Conservation (phyloP, 2,113 vertebrate species). For the Micronycteris hirsuta region DNA sequence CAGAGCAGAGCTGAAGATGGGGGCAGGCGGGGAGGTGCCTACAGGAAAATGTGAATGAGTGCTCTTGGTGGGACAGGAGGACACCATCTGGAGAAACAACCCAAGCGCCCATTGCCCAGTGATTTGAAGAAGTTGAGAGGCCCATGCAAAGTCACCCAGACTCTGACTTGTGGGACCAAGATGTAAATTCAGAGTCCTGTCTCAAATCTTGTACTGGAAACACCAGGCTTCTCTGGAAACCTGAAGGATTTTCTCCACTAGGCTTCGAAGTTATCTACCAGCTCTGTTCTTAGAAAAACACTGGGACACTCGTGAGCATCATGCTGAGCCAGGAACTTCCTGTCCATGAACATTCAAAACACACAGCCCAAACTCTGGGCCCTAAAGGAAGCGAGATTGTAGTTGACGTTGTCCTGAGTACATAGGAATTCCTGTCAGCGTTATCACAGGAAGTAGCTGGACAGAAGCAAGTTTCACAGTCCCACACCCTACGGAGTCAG, state of each 20-base stretch:
- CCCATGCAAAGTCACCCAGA: background rate
- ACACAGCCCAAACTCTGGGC: background rate
- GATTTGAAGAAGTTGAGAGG: background rate
- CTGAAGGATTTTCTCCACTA: background rate
- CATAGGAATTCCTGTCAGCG: background rate
- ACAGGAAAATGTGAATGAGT: background rate
- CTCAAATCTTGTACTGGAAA: background rate
- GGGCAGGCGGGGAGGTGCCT: fast-evolving
- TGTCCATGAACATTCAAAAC: background rate
- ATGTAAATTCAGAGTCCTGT: background rate
- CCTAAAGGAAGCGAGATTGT: background rate
- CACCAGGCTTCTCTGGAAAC: background rate
- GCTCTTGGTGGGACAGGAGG: background rate
- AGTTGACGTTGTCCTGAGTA: background rate
- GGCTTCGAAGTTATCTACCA: background rate
- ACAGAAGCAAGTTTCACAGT: background rate
- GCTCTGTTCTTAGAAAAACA: background rate
- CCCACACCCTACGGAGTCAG: background rate
- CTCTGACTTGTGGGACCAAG: background rate
- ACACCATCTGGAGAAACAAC: background rate
- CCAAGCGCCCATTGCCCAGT: too few species aligned
- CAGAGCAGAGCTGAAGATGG: background rate
- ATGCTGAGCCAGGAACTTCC: background rate
- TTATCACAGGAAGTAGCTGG: background rate
- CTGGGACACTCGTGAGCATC: background rate